These are phyloP conservation scores for Phyllopteryx taeniolatus DNA, from an alignment of 2,113 vertebrate species.

Conservation along the genomic window DNA sequence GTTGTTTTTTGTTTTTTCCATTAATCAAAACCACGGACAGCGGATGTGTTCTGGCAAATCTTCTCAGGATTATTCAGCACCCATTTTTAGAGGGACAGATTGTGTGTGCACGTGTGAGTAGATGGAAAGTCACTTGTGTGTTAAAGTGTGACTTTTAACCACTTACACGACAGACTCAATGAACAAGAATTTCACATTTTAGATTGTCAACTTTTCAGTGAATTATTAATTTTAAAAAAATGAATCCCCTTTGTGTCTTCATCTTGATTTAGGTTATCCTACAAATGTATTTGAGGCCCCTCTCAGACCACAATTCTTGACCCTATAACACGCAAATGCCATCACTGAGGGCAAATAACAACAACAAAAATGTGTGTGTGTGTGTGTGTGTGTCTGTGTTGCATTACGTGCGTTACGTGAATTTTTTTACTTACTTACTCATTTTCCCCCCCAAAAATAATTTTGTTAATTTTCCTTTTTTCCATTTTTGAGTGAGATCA, in stretches of 20 bases:
- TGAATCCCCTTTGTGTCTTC: not conserved
- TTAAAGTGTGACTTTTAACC: conserved; percentile 1
- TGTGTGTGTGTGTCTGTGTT: not conserved
- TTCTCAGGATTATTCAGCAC: conserved; percentile 32
- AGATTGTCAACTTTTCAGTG: not conserved
- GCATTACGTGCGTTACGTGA: not conserved
- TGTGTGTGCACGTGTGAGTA: not conserved
- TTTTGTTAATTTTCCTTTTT: not conserved
- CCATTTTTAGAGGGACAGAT: conserved; percentile 19
- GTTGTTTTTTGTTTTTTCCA: conserved; percentile 15
- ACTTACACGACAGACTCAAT: conserved; percentile 6
- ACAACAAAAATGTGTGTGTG: not conserved
- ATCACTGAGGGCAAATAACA: not conserved
- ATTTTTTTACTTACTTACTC: not conserved
- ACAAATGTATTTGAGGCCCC: not conserved
- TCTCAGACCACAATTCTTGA: not conserved
- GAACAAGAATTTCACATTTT: not conserved
- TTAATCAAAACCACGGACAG: conserved; percentile 52
- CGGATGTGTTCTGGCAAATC: conserved; percentile 10
- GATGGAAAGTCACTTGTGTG: conserved; percentile 15
- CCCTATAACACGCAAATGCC: not conserved
- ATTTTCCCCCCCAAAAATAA: not conserved
- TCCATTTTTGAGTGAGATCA: not conserved
- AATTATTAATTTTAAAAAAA: not conserved
- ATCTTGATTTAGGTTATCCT: not conserved